Evolutionary conservation across 2,113 vertebrate genomes (phyloP).

Genomic region (Heliornis fulica): DNA sequence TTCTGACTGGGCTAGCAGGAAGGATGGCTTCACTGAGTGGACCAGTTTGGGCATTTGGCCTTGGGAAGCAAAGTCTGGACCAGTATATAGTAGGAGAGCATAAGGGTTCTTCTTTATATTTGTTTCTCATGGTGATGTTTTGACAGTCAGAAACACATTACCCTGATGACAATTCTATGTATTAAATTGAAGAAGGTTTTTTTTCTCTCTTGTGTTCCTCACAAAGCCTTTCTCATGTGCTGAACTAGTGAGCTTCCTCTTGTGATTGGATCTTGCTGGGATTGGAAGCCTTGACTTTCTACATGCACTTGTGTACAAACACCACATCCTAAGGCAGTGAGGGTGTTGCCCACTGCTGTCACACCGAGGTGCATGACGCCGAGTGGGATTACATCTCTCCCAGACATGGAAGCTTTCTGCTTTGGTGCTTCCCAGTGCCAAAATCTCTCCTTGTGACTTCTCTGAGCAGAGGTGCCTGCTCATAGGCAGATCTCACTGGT

Average conservation of each 20-base stretch:
- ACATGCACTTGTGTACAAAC: background rate
- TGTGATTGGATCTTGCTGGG: background rate
- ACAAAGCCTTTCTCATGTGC: background rate
- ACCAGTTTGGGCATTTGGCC: background rate
- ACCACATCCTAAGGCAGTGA: background rate
- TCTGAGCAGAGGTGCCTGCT: background rate
- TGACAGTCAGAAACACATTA: background rate
- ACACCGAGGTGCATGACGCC: background rate
- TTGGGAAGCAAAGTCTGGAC: background rate
- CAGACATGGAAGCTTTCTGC: background rate
- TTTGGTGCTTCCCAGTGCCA: background rate
- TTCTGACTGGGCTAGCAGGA: background rate
- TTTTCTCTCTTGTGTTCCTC: background rate
- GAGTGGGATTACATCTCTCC: background rate
- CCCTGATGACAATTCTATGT: background rate
- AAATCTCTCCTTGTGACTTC: background rate
- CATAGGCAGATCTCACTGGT: background rate
- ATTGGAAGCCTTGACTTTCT: background rate
- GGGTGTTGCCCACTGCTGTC: background rate
- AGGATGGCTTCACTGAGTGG: background rate
- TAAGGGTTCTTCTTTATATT: background rate
- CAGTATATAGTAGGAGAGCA: background rate
- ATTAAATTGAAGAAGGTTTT: background rate
- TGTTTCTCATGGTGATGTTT: background rate
- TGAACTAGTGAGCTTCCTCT: background rate